A percentile compares a stretch with the other conserved stretches of the same genome.
Conservation (phyloP, 2,113 vertebrate species). For the Heterotilapia buettikoferi region DNA sequence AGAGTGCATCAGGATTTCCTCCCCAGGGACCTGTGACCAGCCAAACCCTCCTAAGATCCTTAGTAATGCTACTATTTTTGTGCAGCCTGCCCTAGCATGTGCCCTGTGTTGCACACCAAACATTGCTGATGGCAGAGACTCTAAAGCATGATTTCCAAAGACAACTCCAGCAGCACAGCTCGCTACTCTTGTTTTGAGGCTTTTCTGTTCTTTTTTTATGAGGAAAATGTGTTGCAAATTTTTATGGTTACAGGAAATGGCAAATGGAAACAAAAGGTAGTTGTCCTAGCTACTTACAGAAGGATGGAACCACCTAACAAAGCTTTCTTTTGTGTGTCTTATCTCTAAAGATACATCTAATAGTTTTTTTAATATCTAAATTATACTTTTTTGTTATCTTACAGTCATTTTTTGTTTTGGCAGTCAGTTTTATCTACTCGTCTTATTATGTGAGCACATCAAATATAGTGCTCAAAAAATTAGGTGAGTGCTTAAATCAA, state of each 20-base stretch:
- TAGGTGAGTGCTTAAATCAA: not conserved
- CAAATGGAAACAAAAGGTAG: not conserved
- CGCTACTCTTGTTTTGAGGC: not conserved
- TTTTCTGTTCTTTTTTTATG: not conserved
- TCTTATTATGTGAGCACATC: not conserved
- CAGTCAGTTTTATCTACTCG: not conserved
- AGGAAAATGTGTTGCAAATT: slow-evolving; percentile 34
- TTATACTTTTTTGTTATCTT: not conserved
- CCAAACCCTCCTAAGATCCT: slow-evolving; percentile 14
- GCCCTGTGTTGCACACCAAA: slow-evolving; percentile 13
- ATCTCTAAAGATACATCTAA: not conserved
- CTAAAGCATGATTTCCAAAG: slow-evolving; percentile 29
- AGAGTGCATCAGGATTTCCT: not conserved
- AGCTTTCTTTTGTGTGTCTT: not conserved
- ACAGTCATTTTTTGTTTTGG: not conserved
- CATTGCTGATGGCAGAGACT: slow-evolving; percentile 26
- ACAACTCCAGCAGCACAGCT: slow-evolving; percentile 19
- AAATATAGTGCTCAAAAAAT: not conserved
- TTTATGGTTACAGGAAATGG: slow-evolving; percentile 31
- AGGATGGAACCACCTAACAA: not conserved
- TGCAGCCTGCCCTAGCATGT: not conserved
- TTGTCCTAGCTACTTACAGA: not conserved
- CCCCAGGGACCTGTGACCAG: slow-evolving; percentile 12
- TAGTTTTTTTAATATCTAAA: not conserved
- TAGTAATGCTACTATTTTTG: slow-evolving; percentile 40